phyloP scores from a whole-genome alignment of 1,140 invertebrate genomes.

The Hyles euphorbiae region DNA sequence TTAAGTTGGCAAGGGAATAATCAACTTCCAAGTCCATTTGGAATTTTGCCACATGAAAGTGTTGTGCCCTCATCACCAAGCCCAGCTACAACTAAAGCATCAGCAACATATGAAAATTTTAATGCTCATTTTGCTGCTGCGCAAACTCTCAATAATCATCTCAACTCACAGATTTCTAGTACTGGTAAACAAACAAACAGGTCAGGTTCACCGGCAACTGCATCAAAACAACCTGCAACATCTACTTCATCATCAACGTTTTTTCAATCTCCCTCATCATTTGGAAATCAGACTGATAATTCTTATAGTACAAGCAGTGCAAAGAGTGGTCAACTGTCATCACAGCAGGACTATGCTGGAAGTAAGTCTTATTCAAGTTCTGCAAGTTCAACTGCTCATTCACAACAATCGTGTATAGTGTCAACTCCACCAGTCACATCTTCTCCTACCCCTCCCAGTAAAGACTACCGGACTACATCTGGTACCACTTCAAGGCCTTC shows the following conservation, averaged over 20 bases:
- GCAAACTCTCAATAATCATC: conserved; percentile 79
- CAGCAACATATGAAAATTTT: conserved; percentile 79
- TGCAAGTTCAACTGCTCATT: conserved; percentile 73
- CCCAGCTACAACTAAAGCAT: conserved; percentile 76
- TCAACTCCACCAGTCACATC: conserved; percentile 77
- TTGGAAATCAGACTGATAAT: conserved; percentile 75
- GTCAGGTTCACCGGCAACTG: conserved; percentile 77
- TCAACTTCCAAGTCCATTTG: conserved; percentile 83
- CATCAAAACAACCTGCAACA: conserved; percentile 75
- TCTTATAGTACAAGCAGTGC: conserved; percentile 76
- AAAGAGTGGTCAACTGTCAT: conserved; percentile 74
- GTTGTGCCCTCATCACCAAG: conserved; percentile 81
- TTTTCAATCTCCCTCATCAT: conserved; percentile 78
- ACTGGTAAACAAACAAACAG: conserved; percentile 72
- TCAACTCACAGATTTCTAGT: conserved; percentile 77
- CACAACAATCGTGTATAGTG: conserved; percentile 83
- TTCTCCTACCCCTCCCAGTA: conserved; percentile 72
- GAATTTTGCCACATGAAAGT: conserved; percentile 86
- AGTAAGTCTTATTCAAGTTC: conserved; percentile 78
- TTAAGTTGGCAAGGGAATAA: conserved; percentile 81
- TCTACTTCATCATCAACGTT: conserved; percentile 76
- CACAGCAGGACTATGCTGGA: conserved; percentile 75
- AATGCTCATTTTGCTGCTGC: conserved; percentile 81
- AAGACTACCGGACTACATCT: conserved; percentile 78
- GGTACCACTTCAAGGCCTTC: conserved; percentile 57